These are phyloP conservation scores for Oenanthe oenanthe DNA, from an alignment of 2,113 vertebrate species.

Conservation along the genomic window DNA sequence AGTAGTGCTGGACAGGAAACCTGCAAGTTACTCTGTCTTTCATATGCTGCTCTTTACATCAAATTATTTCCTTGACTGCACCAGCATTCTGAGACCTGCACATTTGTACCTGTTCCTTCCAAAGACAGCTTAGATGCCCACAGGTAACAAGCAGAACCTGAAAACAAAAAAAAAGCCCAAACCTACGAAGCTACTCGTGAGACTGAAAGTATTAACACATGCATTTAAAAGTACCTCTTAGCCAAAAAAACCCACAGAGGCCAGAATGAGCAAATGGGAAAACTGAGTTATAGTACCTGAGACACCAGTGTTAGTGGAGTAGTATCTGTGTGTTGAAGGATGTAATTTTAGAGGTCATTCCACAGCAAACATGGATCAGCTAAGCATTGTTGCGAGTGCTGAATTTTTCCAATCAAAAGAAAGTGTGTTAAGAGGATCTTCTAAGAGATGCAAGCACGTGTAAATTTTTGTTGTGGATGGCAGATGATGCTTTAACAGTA, in stretches of 20 bases:
- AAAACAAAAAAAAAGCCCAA: not conserved
- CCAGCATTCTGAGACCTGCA: not conserved
- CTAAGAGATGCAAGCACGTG: not conserved
- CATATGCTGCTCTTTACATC: not conserved
- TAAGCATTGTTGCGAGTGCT: not conserved
- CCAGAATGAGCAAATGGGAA: not conserved
- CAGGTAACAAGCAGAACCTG: not conserved
- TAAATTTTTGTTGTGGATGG: not conserved
- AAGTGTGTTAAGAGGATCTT: not conserved
- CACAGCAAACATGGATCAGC: not conserved
- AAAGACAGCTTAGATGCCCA: not conserved
- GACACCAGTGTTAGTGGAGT: not conserved
- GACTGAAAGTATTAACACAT: not conserved
- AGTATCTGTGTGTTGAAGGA: not conserved
- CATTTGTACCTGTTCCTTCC: not conserved
- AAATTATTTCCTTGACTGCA: not conserved
- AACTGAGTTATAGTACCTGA: not conserved
- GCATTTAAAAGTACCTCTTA: not conserved
- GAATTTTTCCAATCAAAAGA: not conserved
- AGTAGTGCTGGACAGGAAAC: not conserved
- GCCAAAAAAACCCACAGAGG: not conserved
- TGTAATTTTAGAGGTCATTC: not conserved
- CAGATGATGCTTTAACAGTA: not conserved
- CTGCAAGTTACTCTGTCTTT: not conserved
- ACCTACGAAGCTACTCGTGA: not conserved